Base-by-base conservation (phyloP, 1,140 invertebrate genomes). In the Zaprionus camerounensis region DNA sequence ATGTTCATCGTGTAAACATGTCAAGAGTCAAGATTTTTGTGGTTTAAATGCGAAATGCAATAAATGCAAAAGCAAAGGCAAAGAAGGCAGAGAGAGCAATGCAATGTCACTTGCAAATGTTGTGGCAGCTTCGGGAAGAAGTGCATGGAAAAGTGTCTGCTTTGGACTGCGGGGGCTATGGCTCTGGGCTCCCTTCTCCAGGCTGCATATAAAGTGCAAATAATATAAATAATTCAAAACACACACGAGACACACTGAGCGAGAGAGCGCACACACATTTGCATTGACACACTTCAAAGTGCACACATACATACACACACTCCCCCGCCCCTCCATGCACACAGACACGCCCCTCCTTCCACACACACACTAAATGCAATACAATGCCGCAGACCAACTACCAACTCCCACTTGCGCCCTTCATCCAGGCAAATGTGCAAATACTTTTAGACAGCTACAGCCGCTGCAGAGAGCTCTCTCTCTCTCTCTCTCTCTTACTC, bases 211-310 rank as follows among this genome's bases (percentile, higher is more conserved):
- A 84, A 78, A 88, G 85, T 88, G 84, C 76, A 90, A 80, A 81
- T 81, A 84, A 67, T 85, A 90, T 88, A 88, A 88, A 88, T 88
- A 88, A 88, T 88, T 88, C 84, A 88, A 82, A 83, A 66, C 85
- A 81, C 70, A 59, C 71, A 59, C 78, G 74, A 79, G 71, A 64
- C 46, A 51, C 46, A 64, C 49, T 44, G 41, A 53, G 38, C 62
- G 56, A 20, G 24, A 36, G 41, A 49, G 24, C 56, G 31, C 67
- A 61, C 57, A 87, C 78, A 85, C 84, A 81, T 76, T 81, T 90
- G 85, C 84, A 90, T 88, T 79, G 85, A 84, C 78, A 76, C 65
- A 81, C 79, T 81, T 76, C 72, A 81, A 81, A 72, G 72, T 31
- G 20, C 34, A 70, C n/a, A n/a, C n/a, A n/a, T n/a, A n/a, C n/a